Evolutionary conservation across 2,797 vertebrate genomes (phyloP).

Genomic region (Pipistrellus pygmaeus): DNA sequence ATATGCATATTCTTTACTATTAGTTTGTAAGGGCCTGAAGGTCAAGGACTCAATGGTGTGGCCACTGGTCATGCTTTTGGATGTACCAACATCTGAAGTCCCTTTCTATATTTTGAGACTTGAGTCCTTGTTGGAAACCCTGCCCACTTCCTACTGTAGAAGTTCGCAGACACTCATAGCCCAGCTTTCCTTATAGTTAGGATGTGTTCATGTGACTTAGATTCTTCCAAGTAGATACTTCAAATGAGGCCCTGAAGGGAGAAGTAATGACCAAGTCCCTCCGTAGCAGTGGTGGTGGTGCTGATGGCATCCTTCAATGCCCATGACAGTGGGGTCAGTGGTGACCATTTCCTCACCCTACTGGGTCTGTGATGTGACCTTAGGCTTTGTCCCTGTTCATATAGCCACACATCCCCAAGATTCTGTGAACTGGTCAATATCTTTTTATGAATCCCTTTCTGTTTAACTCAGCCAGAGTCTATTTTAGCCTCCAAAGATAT

Average conservation of each 20-base stretch:
- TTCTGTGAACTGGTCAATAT: not conserved
- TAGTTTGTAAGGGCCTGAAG: not conserved
- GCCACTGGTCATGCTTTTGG: not conserved
- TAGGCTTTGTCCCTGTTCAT: not conserved
- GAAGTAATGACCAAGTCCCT: not conserved
- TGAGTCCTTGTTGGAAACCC: not conserved
- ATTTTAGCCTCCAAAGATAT: not conserved
- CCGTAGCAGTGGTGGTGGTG: accelerated
- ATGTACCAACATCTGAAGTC: not conserved
- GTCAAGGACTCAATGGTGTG: not conserved
- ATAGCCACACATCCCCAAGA: not conserved
- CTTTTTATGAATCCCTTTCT: not conserved
- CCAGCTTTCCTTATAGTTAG: not conserved
- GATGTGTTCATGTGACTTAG: not conserved
- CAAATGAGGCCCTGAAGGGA: not conserved
- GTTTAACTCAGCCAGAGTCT: not conserved
- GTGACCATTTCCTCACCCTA: not conserved
- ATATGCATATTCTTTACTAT: not conserved
- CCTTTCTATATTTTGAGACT: not conserved
- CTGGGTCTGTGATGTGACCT: not conserved
- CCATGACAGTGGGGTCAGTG: not conserved
- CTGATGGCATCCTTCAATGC: not conserved
- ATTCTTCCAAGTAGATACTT: not conserved
- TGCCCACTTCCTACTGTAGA: not conserved
- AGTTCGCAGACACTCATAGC: not conserved